Percentiles rank a stretch among this genome's conserved stretches.
Conservation (phyloP, 1,140 invertebrate genomes). For the Euwallacea fornicatus region DNA sequence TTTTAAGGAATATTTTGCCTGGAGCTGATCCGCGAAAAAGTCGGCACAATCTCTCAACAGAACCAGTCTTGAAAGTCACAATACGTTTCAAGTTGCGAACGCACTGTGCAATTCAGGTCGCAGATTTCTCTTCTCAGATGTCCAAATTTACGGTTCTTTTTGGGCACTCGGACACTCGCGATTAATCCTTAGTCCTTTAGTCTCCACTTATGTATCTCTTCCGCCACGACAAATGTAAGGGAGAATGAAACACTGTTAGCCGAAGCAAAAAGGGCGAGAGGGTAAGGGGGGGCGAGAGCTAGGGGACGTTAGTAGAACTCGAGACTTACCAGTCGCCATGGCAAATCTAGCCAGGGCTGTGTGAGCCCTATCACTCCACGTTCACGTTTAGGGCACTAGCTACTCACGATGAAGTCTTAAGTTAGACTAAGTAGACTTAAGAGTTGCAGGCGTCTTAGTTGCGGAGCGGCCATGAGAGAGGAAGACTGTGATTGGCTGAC, state of each 20-base stretch:
- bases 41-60: not conserved
- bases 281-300: not conserved
- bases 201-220: too few species aligned
- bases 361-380: conserved; percentile 44
- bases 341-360: conserved; percentile 45
- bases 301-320: not conserved
- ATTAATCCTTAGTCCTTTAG: conserved; percentile 1
- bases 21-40: not conserved
- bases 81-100: conserved; percentile 24
- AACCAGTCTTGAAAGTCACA: conserved; percentile 38
- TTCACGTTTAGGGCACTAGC: conserved; percentile 41
- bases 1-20: conserved; percentile 1
- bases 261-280: too few species aligned
- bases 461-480: conserved; percentile 40
- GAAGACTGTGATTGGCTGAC: conserved; percentile 38
- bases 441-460: conserved; percentile 40
- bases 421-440: conserved; percentile 44
- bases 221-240: too few species aligned
- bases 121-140: conserved; percentile 31
- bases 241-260: too few species aligned
- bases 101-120: conserved; percentile 31
- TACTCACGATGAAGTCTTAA: conserved; percentile 46
- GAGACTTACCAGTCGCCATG: conserved; percentile 47
- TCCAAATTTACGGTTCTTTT: conserved; percentile 1
- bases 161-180: conserved; percentile 8